Conservation (phyloP, 53 echinoderm and acorn worm species). For the Arbacia lixula region DNA sequence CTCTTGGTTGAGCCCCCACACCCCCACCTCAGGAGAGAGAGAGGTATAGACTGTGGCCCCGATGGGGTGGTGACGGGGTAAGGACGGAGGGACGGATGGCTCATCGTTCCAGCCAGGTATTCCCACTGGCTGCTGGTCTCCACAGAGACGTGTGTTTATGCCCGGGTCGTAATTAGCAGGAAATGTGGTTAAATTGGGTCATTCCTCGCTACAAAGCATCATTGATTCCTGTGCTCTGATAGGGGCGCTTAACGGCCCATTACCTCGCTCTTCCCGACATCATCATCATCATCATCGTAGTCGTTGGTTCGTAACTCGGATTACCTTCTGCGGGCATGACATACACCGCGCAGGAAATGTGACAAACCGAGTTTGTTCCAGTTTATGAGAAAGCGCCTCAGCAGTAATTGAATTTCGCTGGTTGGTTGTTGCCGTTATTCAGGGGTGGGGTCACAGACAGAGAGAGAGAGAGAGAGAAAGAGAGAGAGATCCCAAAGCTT, state of each 20-base stretch:
- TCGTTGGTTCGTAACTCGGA: slow-evolving; percentile 24
- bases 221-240: slow-evolving; percentile 6
- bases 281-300: no score
- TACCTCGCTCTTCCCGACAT: slow-evolving; percentile 21
- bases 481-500: slow-evolving; percentile 17
- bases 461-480: slow-evolving; percentile 34
- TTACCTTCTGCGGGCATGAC: slow-evolving; percentile 41
- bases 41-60: no score
- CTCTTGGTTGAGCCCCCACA: slow-evolving; percentile 21
- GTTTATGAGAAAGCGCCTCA: slow-evolving; percentile 42
- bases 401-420: slow-evolving; percentile 42
- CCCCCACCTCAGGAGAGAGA: slow-evolving; percentile 7
- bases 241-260: slow-evolving; percentile 37
- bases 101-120: not conserved
- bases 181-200: slow-evolving; percentile 55
- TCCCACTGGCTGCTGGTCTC: not conserved
- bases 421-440: slow-evolving; percentile 43
- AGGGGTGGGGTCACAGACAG: slow-evolving; percentile 6
- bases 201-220: slow-evolving; percentile 49
- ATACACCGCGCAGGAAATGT: slow-evolving; percentile 48
- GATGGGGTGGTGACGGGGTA: no score
- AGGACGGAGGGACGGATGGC: no score
- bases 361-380: slow-evolving; percentile 58
- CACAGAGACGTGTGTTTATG: slow-evolving; percentile 34
- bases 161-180: slow-evolving; percentile 47